Percentiles rank a stretch among this genome's conserved stretches.
Conservation (phyloP, 2,797 vertebrate genomes). For the Rhinoraja longicauda region DNA sequence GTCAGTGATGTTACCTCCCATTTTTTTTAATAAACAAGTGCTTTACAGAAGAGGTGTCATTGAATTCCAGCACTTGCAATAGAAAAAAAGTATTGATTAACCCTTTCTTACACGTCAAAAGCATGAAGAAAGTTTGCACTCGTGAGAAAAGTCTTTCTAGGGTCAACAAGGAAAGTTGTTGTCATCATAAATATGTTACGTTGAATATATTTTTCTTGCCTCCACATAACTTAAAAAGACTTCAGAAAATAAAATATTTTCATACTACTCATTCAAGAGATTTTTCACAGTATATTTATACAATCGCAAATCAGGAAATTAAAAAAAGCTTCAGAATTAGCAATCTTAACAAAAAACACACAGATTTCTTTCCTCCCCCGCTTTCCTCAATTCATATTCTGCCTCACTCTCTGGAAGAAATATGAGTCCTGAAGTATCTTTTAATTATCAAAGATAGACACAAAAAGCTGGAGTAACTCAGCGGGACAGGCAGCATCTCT, state of each 20-base stretch:
- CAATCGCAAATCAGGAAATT: not conserved
- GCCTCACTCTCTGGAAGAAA: not conserved
- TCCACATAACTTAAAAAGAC: no score
- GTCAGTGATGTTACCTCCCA: conserved; percentile 28
- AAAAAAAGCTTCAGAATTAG: not conserved
- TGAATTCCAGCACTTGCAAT: not conserved
- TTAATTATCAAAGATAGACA: not conserved
- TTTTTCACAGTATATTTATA: not conserved
- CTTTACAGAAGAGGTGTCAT: not conserved
- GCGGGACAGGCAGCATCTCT: no score
- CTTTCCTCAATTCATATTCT: not conserved
- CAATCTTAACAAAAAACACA: not conserved
- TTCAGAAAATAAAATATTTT: not conserved
- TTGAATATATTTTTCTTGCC: no score
- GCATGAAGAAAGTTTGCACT: no score
- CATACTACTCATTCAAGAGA: not conserved
- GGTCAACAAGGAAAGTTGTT: no score
- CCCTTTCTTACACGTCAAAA: not conserved
- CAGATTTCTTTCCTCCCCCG: not conserved
- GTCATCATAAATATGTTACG: no score
- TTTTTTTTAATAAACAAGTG: not conserved
- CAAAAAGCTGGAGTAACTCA: no score
- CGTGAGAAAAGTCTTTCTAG: no score
- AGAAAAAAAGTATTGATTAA: not conserved
- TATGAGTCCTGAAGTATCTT: not conserved